Base-by-base conservation (phyloP, 2,888 invertebrate species). In the Mesochorus sp. region DNA sequence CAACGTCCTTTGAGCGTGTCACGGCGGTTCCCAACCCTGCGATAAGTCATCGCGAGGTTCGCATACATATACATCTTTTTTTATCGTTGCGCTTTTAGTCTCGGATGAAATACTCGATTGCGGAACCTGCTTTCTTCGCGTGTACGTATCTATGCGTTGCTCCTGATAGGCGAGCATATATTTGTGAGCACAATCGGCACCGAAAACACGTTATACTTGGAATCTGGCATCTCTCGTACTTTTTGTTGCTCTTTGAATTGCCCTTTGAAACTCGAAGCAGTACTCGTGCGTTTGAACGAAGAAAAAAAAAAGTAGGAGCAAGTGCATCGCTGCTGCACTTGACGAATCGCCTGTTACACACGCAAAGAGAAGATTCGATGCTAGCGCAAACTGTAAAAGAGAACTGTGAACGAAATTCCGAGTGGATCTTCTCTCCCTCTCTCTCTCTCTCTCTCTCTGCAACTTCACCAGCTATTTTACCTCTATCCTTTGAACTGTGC, bases 1-100 rank as follows among this genome's bases (percentile, higher is more conserved):
- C n/a, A n/a, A 73, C 77, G 73, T 78, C 77, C 77, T 73, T 78
- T 70, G 73, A 78, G 73, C 77, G 64, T 73, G 73, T 77, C 73
- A n/a, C n/a, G n/a, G 14, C 49, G 42, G 49, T 39, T 57, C 68
- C 24, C 49, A 21, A n/a, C 57, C 19, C 14, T 42, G 51, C 70
- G 64, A 62, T 78, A 78, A 31, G 77, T 78, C 73, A 73, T 78
- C 77, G 31, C 57, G 37, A 17, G 47, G 49, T n/a, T 28, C 51
- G 37, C 14, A 49, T n/a, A 53, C 42, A n/a, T n/a, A n/a, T n/a
- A n/a, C n/a, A n/a, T n/a, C n/a, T n/a, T n/a, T n/a, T n/a, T n/a
- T n/a, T n/a, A n/a, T n/a, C n/a, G n/a, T n/a, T n/a, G n/a, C n/a
- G n/a, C n/a, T n/a, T n/a, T n/a, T n/a, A n/a, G n/a, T n/a, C n/a